Percentiles rank a stretch among this genome's conserved stretches.
phyloP scores from a whole-genome alignment of 2,888 invertebrate species.

The Tachystola acroxantha region DNA sequence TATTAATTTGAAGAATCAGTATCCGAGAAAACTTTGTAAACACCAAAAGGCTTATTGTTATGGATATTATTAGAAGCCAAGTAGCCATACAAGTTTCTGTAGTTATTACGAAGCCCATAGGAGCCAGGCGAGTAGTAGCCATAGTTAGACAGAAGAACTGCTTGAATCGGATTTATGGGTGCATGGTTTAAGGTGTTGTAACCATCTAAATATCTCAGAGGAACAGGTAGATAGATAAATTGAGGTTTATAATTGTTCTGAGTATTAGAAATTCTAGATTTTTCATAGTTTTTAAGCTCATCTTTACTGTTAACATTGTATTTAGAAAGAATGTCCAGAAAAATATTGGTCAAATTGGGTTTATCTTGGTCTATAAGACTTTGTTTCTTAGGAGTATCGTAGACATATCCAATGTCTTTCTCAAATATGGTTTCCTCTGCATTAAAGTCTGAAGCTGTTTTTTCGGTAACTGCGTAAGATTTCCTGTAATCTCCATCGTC shows the following conservation, averaged over 20 bases:
- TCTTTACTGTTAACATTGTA: constrained; percentile 50
- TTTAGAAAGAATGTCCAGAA: constrained; percentile 42
- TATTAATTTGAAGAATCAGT: constrained; percentile 40
- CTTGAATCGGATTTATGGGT: constrained; percentile 77
- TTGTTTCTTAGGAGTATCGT: constrained; percentile 6
- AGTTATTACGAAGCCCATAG: constrained; percentile 48
- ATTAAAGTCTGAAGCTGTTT: constrained; percentile 12
- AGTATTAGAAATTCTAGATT: constrained; percentile 34
- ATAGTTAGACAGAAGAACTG: constrained; percentile 80
- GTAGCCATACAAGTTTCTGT: constrained; percentile 79
- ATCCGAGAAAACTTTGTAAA: constrained; percentile 75
- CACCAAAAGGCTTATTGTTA: constrained; percentile 81
- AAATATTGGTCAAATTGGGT: constrained; percentile 23
- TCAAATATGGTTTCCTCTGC: constrained; percentile 11
- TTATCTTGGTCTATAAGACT: background rate
- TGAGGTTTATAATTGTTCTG: constrained; percentile 17
- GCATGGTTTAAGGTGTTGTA: constrained; percentile 77
- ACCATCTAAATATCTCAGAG: constrained; percentile 28
- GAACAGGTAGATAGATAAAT: constrained; percentile 20
- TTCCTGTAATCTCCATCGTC: background rate
- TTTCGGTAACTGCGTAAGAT: constrained; percentile 39
- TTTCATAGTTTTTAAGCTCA: constrained; percentile 44
- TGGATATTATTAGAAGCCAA: constrained; percentile 81
- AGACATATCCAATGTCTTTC: constrained; percentile 10
- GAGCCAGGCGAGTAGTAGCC: constrained; percentile 75